Percentiles rank a stretch among this genome's conserved stretches.
phyloP scores from a whole-genome alignment of 1,140 invertebrate species.

The Condylostylus longicornis region DNA sequence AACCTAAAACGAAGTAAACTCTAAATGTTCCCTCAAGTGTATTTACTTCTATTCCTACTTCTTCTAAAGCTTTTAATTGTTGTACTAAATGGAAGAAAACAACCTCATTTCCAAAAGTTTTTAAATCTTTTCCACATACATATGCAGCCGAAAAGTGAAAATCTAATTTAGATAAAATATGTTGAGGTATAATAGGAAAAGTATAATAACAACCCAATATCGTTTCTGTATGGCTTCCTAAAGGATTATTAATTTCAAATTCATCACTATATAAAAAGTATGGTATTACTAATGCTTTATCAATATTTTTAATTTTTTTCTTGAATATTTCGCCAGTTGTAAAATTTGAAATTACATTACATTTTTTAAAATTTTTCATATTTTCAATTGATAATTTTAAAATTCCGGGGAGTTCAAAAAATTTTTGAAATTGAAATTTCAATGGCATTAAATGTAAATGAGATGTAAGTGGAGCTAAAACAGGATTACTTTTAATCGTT shows the following conservation, averaged over 20 bases:
- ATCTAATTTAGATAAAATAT: constrained; percentile 1
- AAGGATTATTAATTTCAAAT: constrained; percentile 1
- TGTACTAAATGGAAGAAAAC: not conserved
- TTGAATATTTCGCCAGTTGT: not conserved
- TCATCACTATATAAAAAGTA: not conserved
- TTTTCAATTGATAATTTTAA: not conserved
- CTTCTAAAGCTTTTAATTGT: not conserved
- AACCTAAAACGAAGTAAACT: constrained; percentile 14
- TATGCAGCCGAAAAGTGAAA: not conserved
- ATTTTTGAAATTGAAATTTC: not conserved
- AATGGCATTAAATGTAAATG: not conserved
- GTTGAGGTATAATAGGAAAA: constrained; percentile 1
- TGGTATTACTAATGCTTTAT: not conserved
- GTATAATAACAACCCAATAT: constrained; percentile 5
- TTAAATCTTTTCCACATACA: too few species aligned
- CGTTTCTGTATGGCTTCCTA: constrained; percentile 1
- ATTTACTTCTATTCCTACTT: not conserved
- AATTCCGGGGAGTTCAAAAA: not conserved
- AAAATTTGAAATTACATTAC: not conserved
- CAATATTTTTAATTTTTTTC: not conserved
- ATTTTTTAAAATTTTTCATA: not conserved
- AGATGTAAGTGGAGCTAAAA: not conserved
- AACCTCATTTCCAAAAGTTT: constrained; percentile 1
- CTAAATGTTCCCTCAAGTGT: not conserved
- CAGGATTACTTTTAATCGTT: not conserved